Base-by-base conservation (phyloP, 2,113 vertebrate species). In the Alligator mississippiensis region DNA sequence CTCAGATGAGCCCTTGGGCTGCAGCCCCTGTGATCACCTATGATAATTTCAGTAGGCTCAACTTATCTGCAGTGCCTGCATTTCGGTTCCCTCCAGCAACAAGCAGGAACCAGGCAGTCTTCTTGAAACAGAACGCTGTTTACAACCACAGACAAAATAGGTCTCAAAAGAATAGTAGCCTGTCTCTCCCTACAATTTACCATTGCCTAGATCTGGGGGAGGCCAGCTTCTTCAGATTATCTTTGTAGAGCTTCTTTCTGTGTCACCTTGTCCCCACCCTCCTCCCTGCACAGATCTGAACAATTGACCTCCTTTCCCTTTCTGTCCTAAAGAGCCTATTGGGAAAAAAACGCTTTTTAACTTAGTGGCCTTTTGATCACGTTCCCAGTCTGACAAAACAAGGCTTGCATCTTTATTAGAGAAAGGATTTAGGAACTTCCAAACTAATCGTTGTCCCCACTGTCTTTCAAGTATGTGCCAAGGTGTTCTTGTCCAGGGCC, bases 391-490 rank as follows among this genome's bases (percentile, higher is more conserved):
- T 86, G 85, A 92, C 93, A 88, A 94, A 96, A 96, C 79, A 95
- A 89, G 94, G 78, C 88, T 93, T 84, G 93, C 82, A 93, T 94
- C 91, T 93, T 70, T 85, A 54, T 85, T 96, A 94, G 94, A 96
- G 96, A 97, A 94, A 97, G 96, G 95, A 96, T 94, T 96, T 91
- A 94, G 94, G 94, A 86, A 92, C 96, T 94, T 94, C 89, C 89
- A 93, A 96, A 90, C 93, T 96, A 97, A 97, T 96, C 1, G 82
- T 92, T 96, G 94, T 95, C 92, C 88, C 94, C 90, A 97, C 96
- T 97, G 96, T 97, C 95, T 96, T 96, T 89, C 90, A 59, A 95
- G 96, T 96, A 87, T 96, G 90, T 19, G 90, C 92, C 64, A 77
- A 96, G 93, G 95, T 94, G 92, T 95, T 94, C 1, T 75, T 96